Percentiles rank a stretch among this genome's conserved stretches.
Evolutionary conservation across 53 echinoderm and acorn worm species (phyloP).

Genomic region (Holothuria scabra): DNA sequence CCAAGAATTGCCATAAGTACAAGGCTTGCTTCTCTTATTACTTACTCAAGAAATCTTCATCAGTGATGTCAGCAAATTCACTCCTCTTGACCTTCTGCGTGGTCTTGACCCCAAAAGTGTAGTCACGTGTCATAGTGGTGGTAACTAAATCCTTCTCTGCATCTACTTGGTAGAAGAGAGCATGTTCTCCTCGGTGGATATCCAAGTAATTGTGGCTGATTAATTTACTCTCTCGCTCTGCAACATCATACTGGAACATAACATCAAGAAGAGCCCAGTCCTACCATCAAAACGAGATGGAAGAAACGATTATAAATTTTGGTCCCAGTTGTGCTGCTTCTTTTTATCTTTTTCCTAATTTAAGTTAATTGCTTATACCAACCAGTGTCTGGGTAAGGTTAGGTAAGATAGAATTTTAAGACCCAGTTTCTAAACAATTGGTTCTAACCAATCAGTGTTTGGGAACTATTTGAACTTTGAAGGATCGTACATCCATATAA

Average conservation of each 20-base stretch:
- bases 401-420: too few relatives aligned
- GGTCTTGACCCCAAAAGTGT: conserved; percentile 24
- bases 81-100: not conserved
- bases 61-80: not conserved
- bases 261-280: conserved; percentile 49
- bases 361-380: too few relatives aligned
- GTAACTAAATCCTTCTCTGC: conserved; percentile 12
- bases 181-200: conserved; percentile 14
- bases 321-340: too few relatives aligned
- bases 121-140: conserved; percentile 7
- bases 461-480: too few relatives aligned
- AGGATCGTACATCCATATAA: too few relatives aligned
- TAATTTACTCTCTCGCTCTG: conserved; percentile 1
- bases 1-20: too few relatives aligned
- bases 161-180: conserved; percentile 31
- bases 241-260: conserved; percentile 30
- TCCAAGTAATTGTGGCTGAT: conserved; percentile 37
- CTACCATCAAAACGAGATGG: not conserved
- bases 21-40: too few relatives aligned
- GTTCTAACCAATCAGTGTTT: too few relatives aligned
- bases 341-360: too few relatives aligned
- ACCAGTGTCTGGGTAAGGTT: too few relatives aligned
- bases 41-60: not conserved
- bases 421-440: too few relatives aligned
- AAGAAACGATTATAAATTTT: not conserved